Evolutionary conservation across 2,113 vertebrate genomes (phyloP).

Genomic region (Hippotragus niger): DNA sequence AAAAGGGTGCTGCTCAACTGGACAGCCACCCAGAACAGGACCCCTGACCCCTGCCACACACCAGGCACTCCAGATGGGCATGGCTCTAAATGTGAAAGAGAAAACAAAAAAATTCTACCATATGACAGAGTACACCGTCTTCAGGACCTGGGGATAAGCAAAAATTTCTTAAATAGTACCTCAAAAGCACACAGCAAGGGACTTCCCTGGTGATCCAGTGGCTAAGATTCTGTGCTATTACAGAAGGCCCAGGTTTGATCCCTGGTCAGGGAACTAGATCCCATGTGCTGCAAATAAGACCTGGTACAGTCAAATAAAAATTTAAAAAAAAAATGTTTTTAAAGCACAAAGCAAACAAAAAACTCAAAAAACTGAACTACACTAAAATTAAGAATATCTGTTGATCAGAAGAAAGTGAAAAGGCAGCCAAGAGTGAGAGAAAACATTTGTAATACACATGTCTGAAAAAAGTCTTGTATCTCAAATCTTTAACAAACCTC

Average conservation of each 20-base stretch:
- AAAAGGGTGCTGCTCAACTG: background rate
- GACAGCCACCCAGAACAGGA: background rate
- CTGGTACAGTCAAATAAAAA: background rate
- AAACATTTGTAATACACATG: background rate
- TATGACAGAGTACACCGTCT: background rate
- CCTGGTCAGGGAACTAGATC: background rate
- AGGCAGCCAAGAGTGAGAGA: background rate
- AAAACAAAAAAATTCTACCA: background rate
- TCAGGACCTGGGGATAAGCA: background rate
- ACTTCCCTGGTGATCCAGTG: background rate
- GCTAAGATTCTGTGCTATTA: background rate
- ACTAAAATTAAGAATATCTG: background rate
- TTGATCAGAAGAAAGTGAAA: background rate
- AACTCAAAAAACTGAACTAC: background rate
- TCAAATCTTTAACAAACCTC: background rate
- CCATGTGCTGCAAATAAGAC: background rate
- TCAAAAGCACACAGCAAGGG: background rate
- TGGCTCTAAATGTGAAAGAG: accelerated
- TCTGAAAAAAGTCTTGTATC: background rate
- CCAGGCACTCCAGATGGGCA: background rate
- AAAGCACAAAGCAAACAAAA: background rate
- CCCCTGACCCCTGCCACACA: background rate
- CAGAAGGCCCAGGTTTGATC: background rate
- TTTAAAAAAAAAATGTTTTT: background rate
- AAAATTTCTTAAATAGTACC: background rate